Evolutionary conservation across 2,888 invertebrate genomes (phyloP).

Genomic region (Melinaea marsaeus): DNA sequence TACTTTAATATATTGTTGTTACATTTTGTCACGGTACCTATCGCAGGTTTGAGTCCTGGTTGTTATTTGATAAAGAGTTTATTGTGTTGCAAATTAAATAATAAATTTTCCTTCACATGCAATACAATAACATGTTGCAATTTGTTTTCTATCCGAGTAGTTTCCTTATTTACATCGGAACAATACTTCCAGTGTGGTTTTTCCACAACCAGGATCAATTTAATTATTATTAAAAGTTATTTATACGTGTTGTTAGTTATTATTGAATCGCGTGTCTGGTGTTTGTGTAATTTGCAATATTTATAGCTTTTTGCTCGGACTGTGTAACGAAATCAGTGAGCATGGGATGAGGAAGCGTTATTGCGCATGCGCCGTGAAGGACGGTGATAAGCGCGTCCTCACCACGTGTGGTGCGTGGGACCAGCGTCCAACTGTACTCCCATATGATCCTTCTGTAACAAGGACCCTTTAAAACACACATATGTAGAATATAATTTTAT

Average conservation of each 20-base stretch:
- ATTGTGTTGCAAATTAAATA: too few relatives aligned
- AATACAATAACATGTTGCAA: neutral
- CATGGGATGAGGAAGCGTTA: slow-evolving; percentile 61
- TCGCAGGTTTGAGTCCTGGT: too few relatives aligned
- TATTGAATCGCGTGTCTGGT: too few relatives aligned
- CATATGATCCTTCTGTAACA: slow-evolving; percentile 15
- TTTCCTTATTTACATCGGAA: slow-evolving; percentile 4
- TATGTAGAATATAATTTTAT: too few relatives aligned
- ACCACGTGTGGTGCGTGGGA: slow-evolving; percentile 47
- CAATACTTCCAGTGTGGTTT: neutral
- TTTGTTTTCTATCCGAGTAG: neutral
- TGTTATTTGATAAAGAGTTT: too few relatives aligned
- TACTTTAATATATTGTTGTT: too few relatives aligned
- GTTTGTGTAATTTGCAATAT: neutral
- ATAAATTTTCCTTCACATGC: neutral
- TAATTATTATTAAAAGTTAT: neutral
- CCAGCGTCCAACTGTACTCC: slow-evolving; percentile 22
- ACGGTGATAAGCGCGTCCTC: slow-evolving; percentile 57
- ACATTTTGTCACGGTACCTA: too few relatives aligned
- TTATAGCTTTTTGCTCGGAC: neutral
- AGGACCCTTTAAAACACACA: too few relatives aligned
- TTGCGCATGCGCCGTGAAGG: slow-evolving; percentile 63
- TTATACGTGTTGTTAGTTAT: too few relatives aligned
- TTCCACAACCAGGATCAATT: neutral
- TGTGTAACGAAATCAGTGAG: slow-evolving; percentile 20